Conservation (phyloP, 1,140 invertebrate species). For the Harpegnathos saltator region DNA sequence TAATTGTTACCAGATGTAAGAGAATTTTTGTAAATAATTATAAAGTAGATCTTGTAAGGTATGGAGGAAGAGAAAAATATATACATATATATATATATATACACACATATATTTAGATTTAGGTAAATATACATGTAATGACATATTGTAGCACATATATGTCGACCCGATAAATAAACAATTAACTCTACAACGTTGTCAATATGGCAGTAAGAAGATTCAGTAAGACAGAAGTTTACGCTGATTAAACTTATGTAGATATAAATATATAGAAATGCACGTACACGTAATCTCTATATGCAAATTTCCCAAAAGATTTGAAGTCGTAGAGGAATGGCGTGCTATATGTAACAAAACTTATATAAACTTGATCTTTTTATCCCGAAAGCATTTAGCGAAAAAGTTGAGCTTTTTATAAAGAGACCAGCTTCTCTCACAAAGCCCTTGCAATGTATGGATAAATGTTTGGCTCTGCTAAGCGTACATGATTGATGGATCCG, state of each 20-base stretch:
- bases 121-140: conserved; percentile 10
- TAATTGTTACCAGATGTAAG: conserved; percentile 53
- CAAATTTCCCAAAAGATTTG: background rate
- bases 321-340: background rate
- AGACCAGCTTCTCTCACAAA: too few species aligned
- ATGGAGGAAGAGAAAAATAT: background rate
- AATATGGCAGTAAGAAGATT: too few species aligned
- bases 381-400: too few species aligned
- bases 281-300: background rate
- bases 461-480: too few species aligned
- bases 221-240: background rate
- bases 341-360: background rate
- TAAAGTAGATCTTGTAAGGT: background rate
- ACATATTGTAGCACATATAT: conserved; percentile 11
- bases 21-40: conserved; percentile 69
- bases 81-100: background rate
- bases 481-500: too few species aligned
- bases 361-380: too few species aligned
- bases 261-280: background rate
- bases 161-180: background rate
- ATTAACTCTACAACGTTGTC: background rate
- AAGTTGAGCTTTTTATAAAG: too few species aligned
- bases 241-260: conserved; percentile 16
- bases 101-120: background rate
- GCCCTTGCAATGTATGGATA: too few species aligned